Conservation (phyloP, 1,140 invertebrate species). For the Caenorhabditis elegans region WBcel235 BX284604.4:17430001-17430500, state of each 20-base stretch:
- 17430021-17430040: slow-evolving; percentile 37
- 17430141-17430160: slow-evolving; percentile 42
- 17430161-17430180: not conserved
- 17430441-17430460: slow-evolving; percentile 44
- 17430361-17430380: slow-evolving; percentile 28
- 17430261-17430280: slow-evolving; percentile 39
- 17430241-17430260: slow-evolving; percentile 57
- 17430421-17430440: slow-evolving; percentile 38
- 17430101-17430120: slow-evolving; percentile 48
- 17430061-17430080: slow-evolving; percentile 51
- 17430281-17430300: slow-evolving; percentile 50
- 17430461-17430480: slow-evolving; percentile 46
- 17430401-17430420: slow-evolving; percentile 28
- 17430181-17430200: not conserved
- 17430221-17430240: slow-evolving; percentile 58
- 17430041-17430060: slow-evolving; percentile 51
- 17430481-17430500: slow-evolving; percentile 42
- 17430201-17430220: slow-evolving; percentile 39
- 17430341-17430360: too few relatives aligned
- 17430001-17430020: not conserved
- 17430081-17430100: slow-evolving; percentile 47
- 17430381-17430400: slow-evolving; percentile 45
- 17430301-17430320: slow-evolving; percentile 37
- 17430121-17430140: slow-evolving; percentile 32
- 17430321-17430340: not conserved